Conservation (phyloP, 2,888 invertebrate species). For the Dugesia japonica region DNA sequence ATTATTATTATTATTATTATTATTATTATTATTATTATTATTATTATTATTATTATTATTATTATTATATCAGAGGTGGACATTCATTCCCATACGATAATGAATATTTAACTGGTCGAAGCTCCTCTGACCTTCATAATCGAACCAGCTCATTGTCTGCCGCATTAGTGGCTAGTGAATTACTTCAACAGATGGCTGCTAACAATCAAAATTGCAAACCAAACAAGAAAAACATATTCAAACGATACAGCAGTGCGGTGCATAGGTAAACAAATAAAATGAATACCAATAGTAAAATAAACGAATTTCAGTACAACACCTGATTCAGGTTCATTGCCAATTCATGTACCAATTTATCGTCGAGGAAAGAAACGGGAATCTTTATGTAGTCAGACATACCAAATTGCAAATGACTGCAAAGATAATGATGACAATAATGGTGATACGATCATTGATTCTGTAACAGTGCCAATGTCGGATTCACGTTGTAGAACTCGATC, state of each 20-base stretch:
- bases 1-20: not conserved
- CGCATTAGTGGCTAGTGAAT: not conserved
- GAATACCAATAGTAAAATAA: not conserved
- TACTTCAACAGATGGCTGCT: not conserved
- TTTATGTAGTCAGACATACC: not conserved
- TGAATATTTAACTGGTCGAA: not conserved
- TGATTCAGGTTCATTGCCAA: not conserved
- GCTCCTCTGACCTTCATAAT: not conserved
- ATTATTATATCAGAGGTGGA: not conserved
- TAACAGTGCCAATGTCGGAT: not conserved
- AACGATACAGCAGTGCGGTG: not conserved
- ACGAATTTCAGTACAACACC: not conserved
- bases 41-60: not conserved
- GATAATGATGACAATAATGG: not conserved
- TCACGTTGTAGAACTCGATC: not conserved
- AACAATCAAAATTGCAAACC: not conserved
- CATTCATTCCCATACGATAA: not conserved
- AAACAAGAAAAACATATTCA: not conserved
- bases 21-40: slow-evolving; percentile 2
- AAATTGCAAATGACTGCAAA: not conserved
- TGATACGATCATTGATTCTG: not conserved
- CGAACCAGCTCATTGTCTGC: not conserved
- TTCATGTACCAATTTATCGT: not conserved
- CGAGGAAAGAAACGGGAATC: slow-evolving; percentile 6
- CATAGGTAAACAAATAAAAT: slow-evolving; percentile 8